Base-by-base conservation (phyloP, 2,797 vertebrate genomes). In the Echeneis naucrates region DNA sequence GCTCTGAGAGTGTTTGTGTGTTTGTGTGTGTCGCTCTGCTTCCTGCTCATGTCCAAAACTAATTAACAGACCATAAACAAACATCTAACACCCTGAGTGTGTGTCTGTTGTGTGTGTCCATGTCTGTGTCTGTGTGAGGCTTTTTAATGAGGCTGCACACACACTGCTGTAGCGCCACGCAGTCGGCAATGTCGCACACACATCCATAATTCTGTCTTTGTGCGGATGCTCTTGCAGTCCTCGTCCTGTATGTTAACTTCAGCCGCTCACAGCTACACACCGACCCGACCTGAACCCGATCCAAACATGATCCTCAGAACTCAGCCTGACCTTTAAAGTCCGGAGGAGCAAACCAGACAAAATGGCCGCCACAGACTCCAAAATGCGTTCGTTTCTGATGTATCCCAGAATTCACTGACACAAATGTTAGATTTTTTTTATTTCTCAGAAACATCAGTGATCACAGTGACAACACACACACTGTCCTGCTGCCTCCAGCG, bases 21-120 rank as follows among this genome's bases (percentile, higher is more conserved):
- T 62, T 50, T 51, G 61, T 58, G 30, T 51, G 62, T 59, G 53
- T 58, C 19, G 57, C 27, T 44, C 35, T 67, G 19, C 69, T 51
- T 85, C 27, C 59, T 84, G 77, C 71, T 84, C 53, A 58, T 86
- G 83, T 84, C 81, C 58, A 10, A 61, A 51, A 44, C 75, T 82
- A 82, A 90, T 90, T 86, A 87, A 74, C 77, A 69, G 73, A 54
- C 77, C 68, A 72, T 77, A 78, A 85, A 86, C 81, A 88, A 87
- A 82, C 88, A 72, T 83, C 82, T 81, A 80, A 84, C 81, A 75
- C 50, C 44, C 24, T 5, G 32, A 14, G 64, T 66, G 66, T 62
- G 54, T 78, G 21, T 81, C 6, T 56, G 12, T 37, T 56, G 52
- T 65, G 27, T 60, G 19, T 62, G 45, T 57, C 21, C 45, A 5